Percentiles rank a stretch among this genome's conserved stretches.
Conservation (phyloP, 2,888 invertebrate species). For the Lasioglossum vierecki region DNA sequence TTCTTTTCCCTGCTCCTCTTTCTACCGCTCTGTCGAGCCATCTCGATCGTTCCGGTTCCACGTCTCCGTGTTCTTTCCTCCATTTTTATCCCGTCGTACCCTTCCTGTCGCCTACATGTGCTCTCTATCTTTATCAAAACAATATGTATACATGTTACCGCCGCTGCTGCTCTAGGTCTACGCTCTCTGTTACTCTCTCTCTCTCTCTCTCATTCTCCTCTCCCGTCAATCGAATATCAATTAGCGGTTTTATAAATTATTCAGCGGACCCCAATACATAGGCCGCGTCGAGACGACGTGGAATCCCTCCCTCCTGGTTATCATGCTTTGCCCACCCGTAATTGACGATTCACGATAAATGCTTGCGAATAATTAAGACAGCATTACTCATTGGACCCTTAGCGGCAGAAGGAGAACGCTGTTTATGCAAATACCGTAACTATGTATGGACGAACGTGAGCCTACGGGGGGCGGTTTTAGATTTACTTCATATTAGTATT, state of each 20-base stretch:
- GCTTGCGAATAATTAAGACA: slow-evolving; percentile 51
- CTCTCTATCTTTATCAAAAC: slow-evolving; percentile 49
- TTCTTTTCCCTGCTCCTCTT: slow-evolving; percentile 1
- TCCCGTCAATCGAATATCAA: slow-evolving; percentile 53
- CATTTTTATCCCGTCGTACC: slow-evolving; percentile 41
- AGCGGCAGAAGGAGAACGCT: background rate
- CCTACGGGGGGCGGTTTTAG: background rate
- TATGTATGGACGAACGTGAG: background rate
- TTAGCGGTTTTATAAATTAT: slow-evolving; percentile 53
- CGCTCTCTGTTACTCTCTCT: background rate
- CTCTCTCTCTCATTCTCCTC: no score
- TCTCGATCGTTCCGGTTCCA: slow-evolving; percentile 55
- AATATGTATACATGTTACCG: slow-evolving; percentile 51
- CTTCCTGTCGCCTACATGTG: slow-evolving; percentile 34
- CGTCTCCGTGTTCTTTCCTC: slow-evolving; percentile 53
- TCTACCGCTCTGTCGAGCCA: slow-evolving; percentile 28
- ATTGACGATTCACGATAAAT: slow-evolving; percentile 50
- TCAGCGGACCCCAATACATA: slow-evolving; percentile 43
- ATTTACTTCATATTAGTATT: background rate
- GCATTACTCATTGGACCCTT: slow-evolving; percentile 31
- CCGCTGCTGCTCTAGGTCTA: slow-evolving; percentile 11
- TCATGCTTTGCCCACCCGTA: slow-evolving; percentile 36
- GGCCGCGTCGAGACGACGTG: slow-evolving; percentile 29
- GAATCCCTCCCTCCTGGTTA: background rate
- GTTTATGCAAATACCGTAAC: slow-evolving; percentile 10